These are phyloP conservation scores for Acrocephalus arundinaceus DNA, from an alignment of 2,113 vertebrate species.

Conservation along the genomic window DNA sequence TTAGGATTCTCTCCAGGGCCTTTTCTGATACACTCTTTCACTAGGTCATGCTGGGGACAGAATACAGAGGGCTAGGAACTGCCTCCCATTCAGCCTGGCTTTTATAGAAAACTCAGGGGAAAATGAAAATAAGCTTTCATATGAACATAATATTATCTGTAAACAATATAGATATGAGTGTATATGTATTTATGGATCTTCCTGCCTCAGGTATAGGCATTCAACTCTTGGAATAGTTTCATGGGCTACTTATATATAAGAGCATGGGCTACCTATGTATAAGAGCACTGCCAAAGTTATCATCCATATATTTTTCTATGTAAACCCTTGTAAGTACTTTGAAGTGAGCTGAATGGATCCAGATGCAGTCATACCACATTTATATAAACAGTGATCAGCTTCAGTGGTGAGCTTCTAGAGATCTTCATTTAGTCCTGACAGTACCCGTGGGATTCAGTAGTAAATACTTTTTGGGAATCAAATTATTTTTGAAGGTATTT, in stretches of 20 bases:
- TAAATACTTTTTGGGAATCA: neutral
- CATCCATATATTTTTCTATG: neutral
- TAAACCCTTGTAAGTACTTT: neutral
- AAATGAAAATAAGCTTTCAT: neutral
- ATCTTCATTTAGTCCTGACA: neutral
- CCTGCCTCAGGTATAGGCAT: neutral
- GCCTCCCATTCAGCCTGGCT: neutral
- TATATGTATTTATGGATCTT: neutral
- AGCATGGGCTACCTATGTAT: neutral
- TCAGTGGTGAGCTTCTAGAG: neutral
- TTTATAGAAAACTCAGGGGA: neutral
- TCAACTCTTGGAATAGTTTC: neutral
- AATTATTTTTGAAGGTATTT: neutral
- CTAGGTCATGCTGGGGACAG: neutral
- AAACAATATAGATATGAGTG: neutral
- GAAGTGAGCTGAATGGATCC: neutral
- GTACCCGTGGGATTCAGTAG: neutral
- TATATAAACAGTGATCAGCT: neutral
- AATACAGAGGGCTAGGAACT: neutral
- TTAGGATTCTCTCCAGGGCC: neutral
- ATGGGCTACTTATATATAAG: neutral
- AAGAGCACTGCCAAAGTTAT: neutral
- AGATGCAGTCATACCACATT: neutral
- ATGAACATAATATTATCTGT: neutral
- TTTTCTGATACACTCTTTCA: neutral